Conservation (phyloP, 2,797 vertebrate genomes). For the Glyptemys insculpta region DNA sequence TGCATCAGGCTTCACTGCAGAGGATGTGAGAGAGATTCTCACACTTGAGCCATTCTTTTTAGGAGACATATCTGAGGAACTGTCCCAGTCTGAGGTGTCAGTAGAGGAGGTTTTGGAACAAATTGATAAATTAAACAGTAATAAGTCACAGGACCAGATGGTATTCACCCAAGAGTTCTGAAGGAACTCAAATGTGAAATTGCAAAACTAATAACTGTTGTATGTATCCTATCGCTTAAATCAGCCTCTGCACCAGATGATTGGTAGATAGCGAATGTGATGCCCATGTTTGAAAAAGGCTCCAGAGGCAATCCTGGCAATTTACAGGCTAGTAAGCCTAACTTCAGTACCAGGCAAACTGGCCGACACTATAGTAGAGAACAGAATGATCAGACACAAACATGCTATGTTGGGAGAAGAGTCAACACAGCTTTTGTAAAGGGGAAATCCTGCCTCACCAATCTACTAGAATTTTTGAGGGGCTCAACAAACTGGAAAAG, state of each 20-base stretch:
- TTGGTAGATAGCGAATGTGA: background rate
- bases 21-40: background rate
- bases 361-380: background rate
- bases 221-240: background rate
- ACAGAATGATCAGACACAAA: background rate
- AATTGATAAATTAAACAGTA: background rate
- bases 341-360: background rate
- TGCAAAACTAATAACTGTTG: background rate
- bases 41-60: background rate
- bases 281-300: background rate
- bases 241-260: background rate
- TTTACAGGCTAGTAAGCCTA: background rate
- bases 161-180: background rate
- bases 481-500: background rate
- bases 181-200: too few species aligned
- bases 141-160: background rate
- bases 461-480: background rate
- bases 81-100: background rate
- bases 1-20: background rate
- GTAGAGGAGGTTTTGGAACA: background rate
- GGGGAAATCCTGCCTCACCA: background rate
- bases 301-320: background rate
- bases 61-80: background rate
- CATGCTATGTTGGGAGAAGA: background rate
- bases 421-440: background rate